These are phyloP conservation scores for Lepidochrysops patricia DNA, from an alignment of 2,888 invertebrate species.

Conservation along the genomic window DNA sequence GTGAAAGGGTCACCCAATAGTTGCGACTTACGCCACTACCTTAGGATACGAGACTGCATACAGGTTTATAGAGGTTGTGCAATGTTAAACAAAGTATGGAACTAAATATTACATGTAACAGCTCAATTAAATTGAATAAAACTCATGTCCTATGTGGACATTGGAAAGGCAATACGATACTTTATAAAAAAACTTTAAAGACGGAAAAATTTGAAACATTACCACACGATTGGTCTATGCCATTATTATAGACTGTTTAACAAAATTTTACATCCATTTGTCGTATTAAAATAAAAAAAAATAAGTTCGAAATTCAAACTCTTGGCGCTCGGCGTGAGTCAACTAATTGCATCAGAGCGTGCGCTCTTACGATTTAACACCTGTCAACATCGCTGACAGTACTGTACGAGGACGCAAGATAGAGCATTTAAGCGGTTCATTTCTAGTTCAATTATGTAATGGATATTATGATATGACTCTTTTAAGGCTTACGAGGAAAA, in stretches of 20 bases:
- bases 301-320: not conserved
- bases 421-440: not conserved
- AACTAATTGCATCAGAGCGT: conserved; percentile 44
- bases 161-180: too few species aligned
- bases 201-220: too few species aligned
- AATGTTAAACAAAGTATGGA: not conserved
- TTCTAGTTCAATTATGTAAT: not conserved
- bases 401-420: conserved; percentile 30
- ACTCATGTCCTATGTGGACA: too few species aligned
- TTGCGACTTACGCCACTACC: not conserved
- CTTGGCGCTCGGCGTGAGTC: conserved; percentile 38
- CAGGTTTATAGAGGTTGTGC: conserved; percentile 35
- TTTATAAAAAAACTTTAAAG: too few species aligned
- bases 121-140: too few species aligned
- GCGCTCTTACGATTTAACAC: conserved; percentile 54
- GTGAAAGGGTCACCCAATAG: conserved; percentile 23
- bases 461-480: not conserved
- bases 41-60: conserved; percentile 13
- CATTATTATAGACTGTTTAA: too few species aligned
- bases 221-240: too few species aligned
- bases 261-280: too few species aligned
- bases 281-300: not conserved
- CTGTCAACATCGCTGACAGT: conserved; percentile 59
- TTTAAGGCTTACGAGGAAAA: not conserved
- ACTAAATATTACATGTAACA: too few species aligned